Evolutionary conservation across 2,113 vertebrate genomes (phyloP).

Genomic region (Osmerus mordax): DNA sequence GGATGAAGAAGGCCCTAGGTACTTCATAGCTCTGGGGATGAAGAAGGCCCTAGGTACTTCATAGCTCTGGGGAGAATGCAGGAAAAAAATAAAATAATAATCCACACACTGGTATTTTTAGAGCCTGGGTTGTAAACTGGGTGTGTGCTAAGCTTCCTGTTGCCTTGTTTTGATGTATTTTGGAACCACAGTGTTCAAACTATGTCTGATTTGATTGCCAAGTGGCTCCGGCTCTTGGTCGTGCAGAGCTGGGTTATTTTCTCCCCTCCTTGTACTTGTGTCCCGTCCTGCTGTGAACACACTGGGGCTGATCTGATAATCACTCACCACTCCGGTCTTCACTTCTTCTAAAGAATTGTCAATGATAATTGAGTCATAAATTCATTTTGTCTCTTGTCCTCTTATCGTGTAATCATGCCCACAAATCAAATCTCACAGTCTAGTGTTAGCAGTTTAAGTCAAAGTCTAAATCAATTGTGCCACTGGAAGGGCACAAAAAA

Average conservation of each 20-base stretch:
- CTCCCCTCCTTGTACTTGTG: conserved; percentile 7
- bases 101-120: conserved; percentile 68
- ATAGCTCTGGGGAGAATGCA: conserved; percentile 38
- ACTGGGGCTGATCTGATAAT: neutral
- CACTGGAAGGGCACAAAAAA: conserved; percentile 37
- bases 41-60: conserved; percentile 40
- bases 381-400: conserved; percentile 16
- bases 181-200: conserved; percentile 29
- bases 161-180: conserved; percentile 44
- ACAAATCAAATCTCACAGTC: conserved; percentile 21
- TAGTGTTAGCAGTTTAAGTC: conserved; percentile 32
- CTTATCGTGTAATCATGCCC: conserved; percentile 16
- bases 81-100: conserved; percentile 55
- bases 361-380: conserved; percentile 17
- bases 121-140: conserved; percentile 32
- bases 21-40: conserved; percentile 35
- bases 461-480: conserved; percentile 37
- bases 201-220: conserved; percentile 25
- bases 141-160: conserved; percentile 19
- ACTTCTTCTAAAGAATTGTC: conserved; percentile 12
- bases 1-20: conserved; percentile 40
- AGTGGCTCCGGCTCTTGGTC: conserved; percentile 15
- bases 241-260: conserved; percentile 22
- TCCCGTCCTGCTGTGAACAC: conserved; percentile 1
- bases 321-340: conserved; percentile 22